Conservation (phyloP, 2,113 vertebrate genomes). For the Bothrops jararaca region DNA sequence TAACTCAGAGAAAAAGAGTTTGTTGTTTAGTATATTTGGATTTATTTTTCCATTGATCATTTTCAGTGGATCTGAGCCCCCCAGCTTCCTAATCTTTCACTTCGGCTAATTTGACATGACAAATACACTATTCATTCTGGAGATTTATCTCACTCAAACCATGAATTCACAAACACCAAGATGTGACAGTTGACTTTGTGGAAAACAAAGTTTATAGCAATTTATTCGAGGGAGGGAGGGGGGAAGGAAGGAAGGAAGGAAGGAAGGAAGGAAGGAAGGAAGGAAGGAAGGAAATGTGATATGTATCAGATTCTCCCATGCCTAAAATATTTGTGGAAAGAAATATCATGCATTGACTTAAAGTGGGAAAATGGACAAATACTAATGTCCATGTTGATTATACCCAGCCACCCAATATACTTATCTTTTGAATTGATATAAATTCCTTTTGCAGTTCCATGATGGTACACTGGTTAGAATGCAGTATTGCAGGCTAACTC, state of each 20-base stretch:
- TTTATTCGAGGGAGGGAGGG: background rate
- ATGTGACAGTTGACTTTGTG: conserved; percentile 28
- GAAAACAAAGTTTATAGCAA: conserved; percentile 19
- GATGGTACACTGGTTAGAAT: no score
- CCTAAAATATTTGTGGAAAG: conserved; percentile 1
- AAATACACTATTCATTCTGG: conserved; percentile 14
- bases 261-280: background rate
- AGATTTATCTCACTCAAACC: conserved; percentile 25
- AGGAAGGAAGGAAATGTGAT: background rate
- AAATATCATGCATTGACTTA: background rate
- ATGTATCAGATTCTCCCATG: conserved; percentile 24
- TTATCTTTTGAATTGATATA: no score
- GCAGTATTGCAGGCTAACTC: no score
- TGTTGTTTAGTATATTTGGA: conserved; percentile 27
- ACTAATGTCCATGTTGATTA: background rate
- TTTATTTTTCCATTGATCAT: conserved; percentile 39
- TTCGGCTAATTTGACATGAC: conserved; percentile 8
- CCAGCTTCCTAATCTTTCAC: background rate
- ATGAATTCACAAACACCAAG: background rate
- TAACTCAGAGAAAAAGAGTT: conserved; percentile 1
- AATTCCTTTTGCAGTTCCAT: no score
- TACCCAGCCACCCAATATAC: no score
- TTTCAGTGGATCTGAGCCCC: conserved; percentile 24
- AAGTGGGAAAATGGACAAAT: no score
- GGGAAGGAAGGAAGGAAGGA: background rate